Base-by-base conservation (phyloP, 2,797 vertebrate genomes). In the Clamator glandarius region DNA sequence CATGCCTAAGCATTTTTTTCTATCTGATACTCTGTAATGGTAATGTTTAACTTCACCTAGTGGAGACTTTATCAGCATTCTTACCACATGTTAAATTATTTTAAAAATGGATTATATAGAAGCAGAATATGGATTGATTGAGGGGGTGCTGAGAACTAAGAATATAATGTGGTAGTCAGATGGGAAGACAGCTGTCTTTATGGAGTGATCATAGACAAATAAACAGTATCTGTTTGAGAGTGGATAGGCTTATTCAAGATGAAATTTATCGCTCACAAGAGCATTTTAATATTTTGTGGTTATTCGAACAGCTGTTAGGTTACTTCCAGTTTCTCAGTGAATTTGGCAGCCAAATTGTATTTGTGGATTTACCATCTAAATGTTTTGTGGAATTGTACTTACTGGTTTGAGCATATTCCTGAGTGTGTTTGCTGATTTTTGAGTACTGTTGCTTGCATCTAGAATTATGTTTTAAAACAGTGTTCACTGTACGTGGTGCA, bases 221-320 rank as follows among this genome's bases (percentile, higher is more conserved):
- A 96, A 97, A 88, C 41, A 44, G n/a, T 76, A 77, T 84, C 90
- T 96, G 58, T 78, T n/a, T 75, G 95, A 87, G 82, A 96, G 77
- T 84, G 87, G 82, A 52, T 83, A 91, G 84, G 89, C 87, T 96
- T 96, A 87, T 87, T 96, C 96, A 93, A 86, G 85, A 95, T 89
- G 94, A 96, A 96, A 95, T 96, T 96, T 97, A 84, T 92, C 83
- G 96, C 84, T 93, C 97, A 89, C 93, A 90, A 86, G 95, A 97
- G 76, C 96, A 86, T 96, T 96, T 88, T 94, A 96, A 93, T 95
- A 94, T 96, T 97, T 96, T 97, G 92, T 96, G 96, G 91, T 97
- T 98, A 92, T 97, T 97, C 97, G 96, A 92, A 96, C 96, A 98
- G 96, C 97, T 98, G 96, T 95, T 96, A 88, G 96, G 82, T 97